Percentiles rank a stretch among this genome's conserved stretches.
These are phyloP conservation scores for Batillaria attramentaria DNA, from an alignment of 1,140 invertebrate species.

Conservation along the genomic window DNA sequence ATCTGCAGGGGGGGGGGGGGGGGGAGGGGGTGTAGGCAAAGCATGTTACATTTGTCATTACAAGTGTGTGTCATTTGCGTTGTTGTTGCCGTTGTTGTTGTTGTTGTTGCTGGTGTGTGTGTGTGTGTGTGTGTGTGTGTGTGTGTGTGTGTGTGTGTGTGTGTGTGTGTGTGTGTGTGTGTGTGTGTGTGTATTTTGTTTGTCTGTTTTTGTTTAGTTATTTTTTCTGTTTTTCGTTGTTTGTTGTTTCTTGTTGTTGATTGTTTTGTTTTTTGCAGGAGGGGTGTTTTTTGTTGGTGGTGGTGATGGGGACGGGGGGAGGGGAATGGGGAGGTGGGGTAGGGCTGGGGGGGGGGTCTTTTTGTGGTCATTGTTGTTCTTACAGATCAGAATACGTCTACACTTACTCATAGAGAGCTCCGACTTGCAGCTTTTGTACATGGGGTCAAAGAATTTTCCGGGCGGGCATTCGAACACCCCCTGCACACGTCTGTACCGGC, in stretches of 20 bases:
- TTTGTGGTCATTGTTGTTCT: too few relatives aligned
- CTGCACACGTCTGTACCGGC: background rate
- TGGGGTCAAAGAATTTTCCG: conserved; percentile 28
- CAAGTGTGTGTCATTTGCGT: background rate
- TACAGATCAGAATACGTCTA: too few relatives aligned
- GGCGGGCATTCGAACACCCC: conserved; percentile 14
- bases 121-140: background rate
- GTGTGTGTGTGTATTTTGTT: background rate
- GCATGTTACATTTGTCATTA: background rate
- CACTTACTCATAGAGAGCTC: conserved; percentile 26
- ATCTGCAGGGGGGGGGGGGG: background rate
- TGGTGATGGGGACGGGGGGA: too few relatives aligned
- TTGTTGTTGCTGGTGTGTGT: background rate
- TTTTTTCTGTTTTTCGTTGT: too few relatives aligned
- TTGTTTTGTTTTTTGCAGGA: too few relatives aligned
- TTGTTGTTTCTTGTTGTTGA: too few relatives aligned
- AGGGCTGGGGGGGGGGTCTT: too few relatives aligned
- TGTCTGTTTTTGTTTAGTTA: too few relatives aligned
- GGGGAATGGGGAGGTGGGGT: too few relatives aligned
- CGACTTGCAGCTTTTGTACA: background rate
- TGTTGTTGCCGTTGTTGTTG: background rate
- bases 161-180: background rate
- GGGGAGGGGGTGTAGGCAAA: background rate
- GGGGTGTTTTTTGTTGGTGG: too few relatives aligned
- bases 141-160: background rate